Conservation (phyloP, 2,113 vertebrate genomes). For the Engraulis encrasicolus region DNA sequence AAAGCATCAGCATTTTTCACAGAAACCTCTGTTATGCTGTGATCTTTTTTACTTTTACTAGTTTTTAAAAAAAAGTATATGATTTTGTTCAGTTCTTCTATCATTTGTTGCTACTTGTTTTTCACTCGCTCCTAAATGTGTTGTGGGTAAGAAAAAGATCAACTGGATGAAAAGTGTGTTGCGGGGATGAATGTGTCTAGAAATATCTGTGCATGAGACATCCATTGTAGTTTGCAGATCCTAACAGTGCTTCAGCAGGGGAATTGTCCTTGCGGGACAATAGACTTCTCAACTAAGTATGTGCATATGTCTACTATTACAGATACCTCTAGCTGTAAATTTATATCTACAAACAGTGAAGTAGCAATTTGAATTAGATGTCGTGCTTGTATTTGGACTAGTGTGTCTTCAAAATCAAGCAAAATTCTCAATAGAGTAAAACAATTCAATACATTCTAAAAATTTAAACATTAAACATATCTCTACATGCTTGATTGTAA, state of each 20-base stretch:
- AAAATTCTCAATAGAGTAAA: neutral
- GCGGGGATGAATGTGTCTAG: conserved; percentile 81
- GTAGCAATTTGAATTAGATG: neutral
- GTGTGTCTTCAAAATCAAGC: neutral
- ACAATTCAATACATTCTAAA: neutral
- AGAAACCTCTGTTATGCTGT: conserved; percentile 85
- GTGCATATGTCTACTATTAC: conserved; percentile 15
- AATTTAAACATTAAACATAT: neutral
- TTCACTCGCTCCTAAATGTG: conserved; percentile 61
- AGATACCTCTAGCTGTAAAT: no score
- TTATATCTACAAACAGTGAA: no score
- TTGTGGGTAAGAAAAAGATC: conserved; percentile 57
- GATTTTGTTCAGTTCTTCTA: conserved; percentile 55
- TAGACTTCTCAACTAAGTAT: conserved; percentile 52
- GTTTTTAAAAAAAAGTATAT: conserved; percentile 79
- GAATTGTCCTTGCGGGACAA: conserved; percentile 37
- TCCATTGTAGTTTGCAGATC: conserved; percentile 86
- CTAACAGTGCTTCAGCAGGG: conserved; percentile 76
- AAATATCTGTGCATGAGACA: conserved; percentile 99
- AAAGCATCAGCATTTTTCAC: conserved; percentile 90
- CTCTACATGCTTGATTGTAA: neutral
- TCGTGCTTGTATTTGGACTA: neutral
- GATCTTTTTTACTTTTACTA: conserved; percentile 69
- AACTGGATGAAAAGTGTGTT: conserved; percentile 84
- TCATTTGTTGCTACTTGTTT: conserved; percentile 48